Evolutionary conservation across 2,113 vertebrate species (phyloP), one percentile per base, ranked within the genome.

Genomic region (Drymodes brunneopygia): DNA sequence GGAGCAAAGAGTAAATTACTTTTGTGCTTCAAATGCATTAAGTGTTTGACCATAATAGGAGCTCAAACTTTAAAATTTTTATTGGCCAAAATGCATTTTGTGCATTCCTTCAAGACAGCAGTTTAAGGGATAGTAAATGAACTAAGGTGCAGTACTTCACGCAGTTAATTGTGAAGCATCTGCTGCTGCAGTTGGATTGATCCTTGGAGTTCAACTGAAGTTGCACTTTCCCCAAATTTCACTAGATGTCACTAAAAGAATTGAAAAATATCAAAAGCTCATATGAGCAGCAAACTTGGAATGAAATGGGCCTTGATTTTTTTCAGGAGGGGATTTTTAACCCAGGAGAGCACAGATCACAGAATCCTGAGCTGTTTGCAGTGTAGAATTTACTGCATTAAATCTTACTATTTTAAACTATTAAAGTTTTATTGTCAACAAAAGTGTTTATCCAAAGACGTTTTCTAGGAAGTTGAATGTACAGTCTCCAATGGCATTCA

Each of bases 171-270:
- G 47, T 19, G 42, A 35, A 35, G 22, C 1, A 24, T 4, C 12
- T 8, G 11, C 27, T 28, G 0, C 20, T 36, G 40, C 24, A 19
- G 20, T 38, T 28, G 38, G 10, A 2, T 14, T 0, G 25, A 4
- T 33, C 13, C 28, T 50, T 20, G 5, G 24, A 83, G 40, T 57
- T 48, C 4, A 19, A 11, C 38, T 7, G 29, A 31, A 42, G 3
- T 53, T 62, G 89, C 67, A 53, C 73, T 88, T 95, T 58, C n/a
- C 54, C 3, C 35, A 25, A 6, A 3, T 5, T 29, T 94, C 98
- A 96, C 98, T 97, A 98, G 98, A 88, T 98, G 98, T 97, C 97
- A 79, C 94, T 79, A n/a, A 75, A 92, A 95, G 97, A 88, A 97
- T 16, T 96, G 81, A 36, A 72, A 96, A 96, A n/a, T 8, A n/a